Evolutionary conservation across 2,888 invertebrate species (phyloP), one percentile per base, ranked within the genome.

Genomic region (Globia sparganii): DNA sequence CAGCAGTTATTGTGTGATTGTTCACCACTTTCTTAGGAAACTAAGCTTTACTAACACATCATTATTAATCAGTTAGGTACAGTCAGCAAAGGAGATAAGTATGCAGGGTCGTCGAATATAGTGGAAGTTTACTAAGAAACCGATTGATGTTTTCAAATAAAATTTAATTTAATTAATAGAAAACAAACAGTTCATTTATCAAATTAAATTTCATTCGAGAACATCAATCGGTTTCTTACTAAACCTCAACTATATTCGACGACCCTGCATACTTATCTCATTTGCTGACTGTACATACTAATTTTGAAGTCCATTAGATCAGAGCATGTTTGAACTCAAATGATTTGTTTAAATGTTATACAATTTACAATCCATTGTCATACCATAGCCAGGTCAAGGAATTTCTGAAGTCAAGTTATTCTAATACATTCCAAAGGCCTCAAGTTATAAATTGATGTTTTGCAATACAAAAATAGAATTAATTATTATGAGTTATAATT

Each of bases 31-130:
- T 59, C 28, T 28, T 59, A 58, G 15, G 58, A 28, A 59, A 59
- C 58, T 2, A 59, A 28, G 2, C 58, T 56, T 53, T 65, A 9
- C 18, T 37, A n/a, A 25, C 21, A 40, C 15, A 40, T 46, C 4
- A 43, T 43, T 69, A 65, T 61, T 53, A 34, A 72, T 46, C n/a
- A 72, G 5, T 37, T 58, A 65, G 34, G 62, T 49, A n/a, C n/a
- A n/a, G n/a, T n/a, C n/a, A n/a, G n/a, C n/a, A n/a, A n/a, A n/a
- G n/a, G n/a, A n/a, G n/a, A n/a, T n/a, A n/a, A n/a, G n/a, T n/a
- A n/a, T n/a, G n/a, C n/a, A n/a, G n/a, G n/a, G n/a, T n/a, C n/a
- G n/a, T n/a, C n/a, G n/a, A n/a, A n/a, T n/a, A n/a, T n/a, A n/a
- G n/a, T n/a, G n/a, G n/a, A n/a, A n/a, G n/a, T n/a, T n/a, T n/a